Percentiles rank a stretch among this genome's conserved stretches.
phyloP scores from a whole-genome alignment of 2,888 invertebrate genomes.

The Cyclophora albipunctata region DNA sequence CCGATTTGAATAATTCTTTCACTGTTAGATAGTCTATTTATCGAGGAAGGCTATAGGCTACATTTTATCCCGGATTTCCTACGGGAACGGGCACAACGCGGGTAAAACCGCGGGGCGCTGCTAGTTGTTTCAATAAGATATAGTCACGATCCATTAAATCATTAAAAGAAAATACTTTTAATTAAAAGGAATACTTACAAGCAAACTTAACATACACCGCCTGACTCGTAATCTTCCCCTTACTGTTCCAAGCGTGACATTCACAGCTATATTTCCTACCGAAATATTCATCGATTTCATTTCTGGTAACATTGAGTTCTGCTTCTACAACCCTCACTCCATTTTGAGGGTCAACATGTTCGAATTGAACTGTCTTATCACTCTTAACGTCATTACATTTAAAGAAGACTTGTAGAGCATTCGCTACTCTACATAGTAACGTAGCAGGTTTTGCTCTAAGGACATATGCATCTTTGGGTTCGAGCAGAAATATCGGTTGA shows the following conservation, averaged over 20 bases:
- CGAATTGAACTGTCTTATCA: constrained; percentile 77
- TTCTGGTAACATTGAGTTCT: constrained; percentile 84
- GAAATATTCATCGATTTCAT: constrained; percentile 88
- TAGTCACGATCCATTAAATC: no score
- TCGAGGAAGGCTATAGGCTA: no score
- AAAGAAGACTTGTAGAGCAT: constrained; percentile 88
- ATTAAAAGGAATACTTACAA: constrained; percentile 79
- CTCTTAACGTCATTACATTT: constrained; percentile 82
- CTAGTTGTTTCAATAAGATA: no score
- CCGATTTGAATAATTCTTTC: no score
- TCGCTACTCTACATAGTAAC: constrained; percentile 90
- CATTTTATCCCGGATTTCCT: no score
- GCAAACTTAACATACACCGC: constrained; percentile 86
- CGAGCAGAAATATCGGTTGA: constrained; percentile 88
- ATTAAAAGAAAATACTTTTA: no score
- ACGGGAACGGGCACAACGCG: no score
- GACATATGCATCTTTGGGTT: constrained; percentile 92
- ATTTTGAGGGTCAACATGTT: constrained; percentile 86
- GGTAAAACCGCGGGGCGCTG: no score
- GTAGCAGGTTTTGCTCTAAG: constrained; percentile 92
- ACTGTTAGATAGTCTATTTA: no score
- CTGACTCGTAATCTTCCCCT: constrained; percentile 85
- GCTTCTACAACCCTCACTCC: constrained; percentile 86
- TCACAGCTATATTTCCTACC: constrained; percentile 89
- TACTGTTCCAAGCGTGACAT: constrained; percentile 89